Evolutionary conservation across 2,888 invertebrate species (phyloP).

Genomic region (Cheilosia soror): DNA sequence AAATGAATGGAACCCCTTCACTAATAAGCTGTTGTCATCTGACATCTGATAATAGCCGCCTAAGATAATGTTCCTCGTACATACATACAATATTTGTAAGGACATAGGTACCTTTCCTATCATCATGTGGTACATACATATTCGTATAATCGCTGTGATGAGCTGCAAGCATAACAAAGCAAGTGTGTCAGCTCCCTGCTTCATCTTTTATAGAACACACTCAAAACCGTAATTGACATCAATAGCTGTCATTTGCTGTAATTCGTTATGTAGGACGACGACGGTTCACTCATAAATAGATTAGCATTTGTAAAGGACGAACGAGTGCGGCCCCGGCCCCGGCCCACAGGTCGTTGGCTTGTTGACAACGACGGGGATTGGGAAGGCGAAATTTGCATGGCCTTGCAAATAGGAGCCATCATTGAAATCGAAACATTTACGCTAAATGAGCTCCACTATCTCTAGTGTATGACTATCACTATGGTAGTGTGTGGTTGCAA

Average conservation of each 20-base stretch:
- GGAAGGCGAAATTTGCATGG: constrained; percentile 47
- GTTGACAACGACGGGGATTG: constrained; percentile 8
- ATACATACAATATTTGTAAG: constrained; percentile 2
- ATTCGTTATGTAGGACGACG: constrained; percentile 62
- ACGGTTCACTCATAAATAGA: constrained; percentile 65
- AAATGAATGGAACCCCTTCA: constrained; percentile 56
- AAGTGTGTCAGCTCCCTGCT: constrained; percentile 62
- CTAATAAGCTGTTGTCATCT: constrained; percentile 51
- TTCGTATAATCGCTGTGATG: constrained; percentile 56
- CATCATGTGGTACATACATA: background rate
- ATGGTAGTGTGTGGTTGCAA: constrained; percentile 54
- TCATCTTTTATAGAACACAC: constrained; percentile 66
- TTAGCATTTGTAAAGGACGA: constrained; percentile 58
- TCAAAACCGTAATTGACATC: constrained; percentile 74
- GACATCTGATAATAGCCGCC: constrained; percentile 64
- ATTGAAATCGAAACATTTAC: constrained; percentile 62
- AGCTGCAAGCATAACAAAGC: constrained; percentile 68
- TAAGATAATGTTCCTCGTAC: constrained; percentile 37
- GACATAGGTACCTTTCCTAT: background rate
- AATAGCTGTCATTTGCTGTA: constrained; percentile 65
- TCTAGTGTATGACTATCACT: background rate
- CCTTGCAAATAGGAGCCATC: constrained; percentile 49
- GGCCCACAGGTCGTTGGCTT: constrained; percentile 47
- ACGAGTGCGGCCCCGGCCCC: too few species aligned
- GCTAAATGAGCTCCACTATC: constrained; percentile 52